phyloP scores from a whole-genome alignment of 2,888 invertebrate species.

The Rosalia funebris region DNA sequence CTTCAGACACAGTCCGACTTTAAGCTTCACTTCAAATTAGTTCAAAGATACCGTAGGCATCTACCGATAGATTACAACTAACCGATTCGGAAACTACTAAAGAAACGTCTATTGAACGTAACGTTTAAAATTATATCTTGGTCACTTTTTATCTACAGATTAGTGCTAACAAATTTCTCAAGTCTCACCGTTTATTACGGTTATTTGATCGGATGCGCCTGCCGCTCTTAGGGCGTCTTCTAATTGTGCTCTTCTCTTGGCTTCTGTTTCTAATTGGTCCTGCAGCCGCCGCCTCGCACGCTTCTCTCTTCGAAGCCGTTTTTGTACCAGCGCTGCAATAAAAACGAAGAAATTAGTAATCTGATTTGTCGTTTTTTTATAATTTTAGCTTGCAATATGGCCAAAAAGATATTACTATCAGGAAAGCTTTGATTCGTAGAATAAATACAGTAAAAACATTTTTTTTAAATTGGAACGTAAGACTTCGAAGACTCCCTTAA shows the following conservation, averaged over 20 bases:
- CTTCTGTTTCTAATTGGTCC: constrained; percentile 84
- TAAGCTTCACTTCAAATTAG: no score
- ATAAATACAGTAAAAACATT: no score
- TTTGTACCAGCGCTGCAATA: constrained; percentile 85
- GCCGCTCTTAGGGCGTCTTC: constrained; percentile 84
- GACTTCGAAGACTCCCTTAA: no score
- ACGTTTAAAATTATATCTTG: constrained; percentile 1
- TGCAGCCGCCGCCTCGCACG: constrained; percentile 84
- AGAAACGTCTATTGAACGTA: background rate
- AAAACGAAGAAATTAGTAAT: constrained; percentile 36
- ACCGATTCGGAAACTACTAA: constrained; percentile 1
- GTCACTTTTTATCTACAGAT: constrained; percentile 4
- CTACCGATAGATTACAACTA: background rate
- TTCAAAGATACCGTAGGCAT: background rate
- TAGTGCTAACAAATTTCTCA: background rate
- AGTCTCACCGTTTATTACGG: constrained; percentile 81
- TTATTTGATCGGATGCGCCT: constrained; percentile 81
- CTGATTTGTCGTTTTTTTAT: no score
- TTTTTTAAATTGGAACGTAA: no score
- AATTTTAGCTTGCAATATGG: no score
- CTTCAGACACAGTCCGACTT: no score
- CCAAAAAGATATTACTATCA: no score
- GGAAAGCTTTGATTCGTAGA: no score
- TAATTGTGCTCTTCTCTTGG: constrained; percentile 81
- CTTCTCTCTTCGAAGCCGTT: constrained; percentile 88